phyloP scores from a whole-genome alignment of 2,797 vertebrate genomes.

The Glyptemys insculpta region DNA sequence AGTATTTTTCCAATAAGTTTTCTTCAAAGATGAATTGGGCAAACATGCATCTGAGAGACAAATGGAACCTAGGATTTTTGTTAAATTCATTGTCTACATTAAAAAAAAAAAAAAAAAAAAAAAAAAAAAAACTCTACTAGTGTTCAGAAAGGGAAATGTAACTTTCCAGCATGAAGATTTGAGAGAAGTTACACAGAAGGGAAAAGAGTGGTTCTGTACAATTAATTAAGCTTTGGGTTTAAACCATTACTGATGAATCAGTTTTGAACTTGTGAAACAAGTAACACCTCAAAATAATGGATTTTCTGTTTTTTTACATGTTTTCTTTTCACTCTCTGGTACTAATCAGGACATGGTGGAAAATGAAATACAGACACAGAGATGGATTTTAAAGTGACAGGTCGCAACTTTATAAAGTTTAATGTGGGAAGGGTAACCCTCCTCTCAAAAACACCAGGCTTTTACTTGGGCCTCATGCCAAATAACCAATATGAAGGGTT shows the following conservation, averaged over 20 bases:
- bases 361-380: background rate
- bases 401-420: constrained; percentile 21
- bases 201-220: background rate
- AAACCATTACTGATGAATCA: background rate
- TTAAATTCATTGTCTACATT: background rate
- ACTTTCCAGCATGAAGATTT: background rate
- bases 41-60: background rate
- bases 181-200: background rate
- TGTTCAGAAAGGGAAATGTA: background rate
- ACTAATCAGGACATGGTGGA: constrained; percentile 14
- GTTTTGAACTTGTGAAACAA: background rate
- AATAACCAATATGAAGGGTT: background rate
- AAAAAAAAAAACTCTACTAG: background rate
- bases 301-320: background rate
- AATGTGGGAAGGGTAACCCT: background rate
- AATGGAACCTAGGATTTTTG: background rate
- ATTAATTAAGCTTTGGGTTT: background rate
- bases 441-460: background rate
- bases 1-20: background rate
- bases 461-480: background rate
- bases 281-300: background rate
- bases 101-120: background rate
- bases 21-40: background rate
- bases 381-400: constrained; percentile 3
- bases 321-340: background rate